Percentiles rank a stretch among this genome's conserved stretches.
These are phyloP conservation scores for Teinopalpus imperialis DNA, from an alignment of 2,888 invertebrate species.

Conservation along the genomic window DNA sequence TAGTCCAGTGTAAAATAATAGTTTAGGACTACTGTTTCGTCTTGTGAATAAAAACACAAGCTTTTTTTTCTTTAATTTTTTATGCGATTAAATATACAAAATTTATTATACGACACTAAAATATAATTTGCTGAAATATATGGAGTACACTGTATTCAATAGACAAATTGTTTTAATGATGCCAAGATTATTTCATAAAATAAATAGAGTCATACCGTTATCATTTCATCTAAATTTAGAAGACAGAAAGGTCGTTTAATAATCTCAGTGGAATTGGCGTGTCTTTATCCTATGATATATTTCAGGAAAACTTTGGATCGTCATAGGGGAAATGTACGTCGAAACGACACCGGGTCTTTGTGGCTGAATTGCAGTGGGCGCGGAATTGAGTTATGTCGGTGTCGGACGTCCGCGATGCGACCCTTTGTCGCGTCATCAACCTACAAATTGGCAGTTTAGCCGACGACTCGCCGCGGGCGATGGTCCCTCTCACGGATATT, in stretches of 20 bases:
- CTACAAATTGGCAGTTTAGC: constrained; percentile 70
- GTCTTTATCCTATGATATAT: constrained; percentile 21
- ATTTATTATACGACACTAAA: too few species aligned
- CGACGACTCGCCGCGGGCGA: constrained; percentile 38
- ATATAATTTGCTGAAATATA: too few species aligned
- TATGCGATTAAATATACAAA: too few species aligned
- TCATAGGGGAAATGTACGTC: constrained; percentile 35
- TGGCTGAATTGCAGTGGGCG: constrained; percentile 49
- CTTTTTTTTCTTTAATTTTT: too few species aligned
- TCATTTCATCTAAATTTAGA: constrained; percentile 19
- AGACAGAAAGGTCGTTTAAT: constrained; percentile 16
- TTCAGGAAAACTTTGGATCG: constrained; percentile 17
- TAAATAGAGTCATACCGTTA: too few species aligned
- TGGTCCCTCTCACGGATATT: constrained; percentile 31
- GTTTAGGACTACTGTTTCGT: too few species aligned
- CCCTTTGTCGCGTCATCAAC: constrained; percentile 70
- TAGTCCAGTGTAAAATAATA: too few species aligned
- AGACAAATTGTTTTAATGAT: too few species aligned
- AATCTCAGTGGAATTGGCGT: constrained; percentile 21
- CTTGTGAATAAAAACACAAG: too few species aligned
- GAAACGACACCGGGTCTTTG: constrained; percentile 44
- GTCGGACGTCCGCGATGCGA: constrained; percentile 40
- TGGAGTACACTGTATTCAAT: too few species aligned
- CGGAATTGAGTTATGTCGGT: constrained; percentile 55
- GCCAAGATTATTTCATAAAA: too few species aligned